Evolutionary conservation across 92 coral and sea anemone species (phyloP), one percentile per base, ranked within the genome.

Genomic region (Blastomussa wellsi): DNA sequence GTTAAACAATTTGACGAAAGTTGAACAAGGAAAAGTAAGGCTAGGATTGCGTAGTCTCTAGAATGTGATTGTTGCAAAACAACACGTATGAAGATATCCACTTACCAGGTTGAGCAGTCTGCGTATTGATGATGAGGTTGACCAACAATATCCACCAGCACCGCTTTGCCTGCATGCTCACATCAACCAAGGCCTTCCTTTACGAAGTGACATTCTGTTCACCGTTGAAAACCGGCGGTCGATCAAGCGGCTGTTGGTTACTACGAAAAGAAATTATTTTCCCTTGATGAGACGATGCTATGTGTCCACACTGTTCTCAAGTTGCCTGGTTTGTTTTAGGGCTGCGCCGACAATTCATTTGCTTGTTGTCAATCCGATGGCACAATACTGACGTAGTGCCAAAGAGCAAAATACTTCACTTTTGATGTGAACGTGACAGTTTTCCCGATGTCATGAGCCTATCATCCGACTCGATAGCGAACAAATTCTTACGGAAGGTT

Each of bases 91-190:
- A 53, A 74, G 87, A 60, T 83, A 83, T 83, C 87, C 80, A 81
- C 92, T 89, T 79, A 92, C 94, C 94, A 62, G 92, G 92, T n/a
- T 82, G 86, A 38, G 77, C 92, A 32, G 92, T 77, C 74, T 84
- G 90, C 80, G 89, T 64, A 79, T 66, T 76, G 80, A 86, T 78
- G 26, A 86, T 79, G 62, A 78, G 42, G 79, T 77, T 85, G 44
- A 88, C 75, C 84, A 88, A 62, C 88, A 89, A 86, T 70, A 88
- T 79, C 92, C 90, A 86, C 88, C 92, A 81, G 64, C 41, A 64
- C 55, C 75, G 84, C 57, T 66, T 78, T 78, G 85, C 68, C 68
- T 68, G 79, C 94, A 92, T 90, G 69, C 80, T 90, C 90, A 60
- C 79, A 53, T 51, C 53, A 37, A 39, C 91, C 76, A 51, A 82